Evolutionary conservation across 2,888 invertebrate species (phyloP).

Genomic region (Drosophila seclusa): DNA sequence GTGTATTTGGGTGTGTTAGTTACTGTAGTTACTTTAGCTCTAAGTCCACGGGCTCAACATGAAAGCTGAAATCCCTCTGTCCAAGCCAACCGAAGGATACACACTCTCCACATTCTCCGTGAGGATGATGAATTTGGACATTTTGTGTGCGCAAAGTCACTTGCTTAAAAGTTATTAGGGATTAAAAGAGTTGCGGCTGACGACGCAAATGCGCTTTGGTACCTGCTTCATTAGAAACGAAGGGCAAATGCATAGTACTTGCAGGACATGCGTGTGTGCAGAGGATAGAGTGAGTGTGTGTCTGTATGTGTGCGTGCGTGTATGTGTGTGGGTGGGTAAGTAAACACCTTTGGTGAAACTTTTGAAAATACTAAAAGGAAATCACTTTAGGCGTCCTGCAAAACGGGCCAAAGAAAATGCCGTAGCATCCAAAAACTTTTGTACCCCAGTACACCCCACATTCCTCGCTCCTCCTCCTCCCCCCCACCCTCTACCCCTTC

Average conservation of each 20-base stretch:
- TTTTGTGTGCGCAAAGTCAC: slow-evolving; percentile 79
- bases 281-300: slow-evolving; percentile 4
- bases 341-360: slow-evolving; percentile 80
- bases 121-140: slow-evolving; percentile 80
- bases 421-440: slow-evolving; percentile 65
- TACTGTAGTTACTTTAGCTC: slow-evolving; percentile 17
- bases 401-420: slow-evolving; percentile 64
- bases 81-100: slow-evolving; percentile 21
- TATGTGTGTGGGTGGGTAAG: slow-evolving; percentile 36
- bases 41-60: slow-evolving; percentile 47
- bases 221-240: slow-evolving; percentile 71
- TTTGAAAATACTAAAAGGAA: slow-evolving; percentile 82
- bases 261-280: slow-evolving; percentile 26
- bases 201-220: slow-evolving; percentile 61
- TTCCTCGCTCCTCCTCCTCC: neutral
- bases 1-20: neutral
- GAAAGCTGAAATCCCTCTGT: slow-evolving; percentile 51
- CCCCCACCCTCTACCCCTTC: neutral
- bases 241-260: slow-evolving; percentile 18
- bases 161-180: slow-evolving; percentile 80
- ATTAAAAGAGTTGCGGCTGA: slow-evolving; percentile 77
- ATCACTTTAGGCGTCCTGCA: slow-evolving; percentile 79
- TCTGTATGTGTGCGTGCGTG: slow-evolving; percentile 14
- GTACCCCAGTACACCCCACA: neutral
- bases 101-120: slow-evolving; percentile 12